Conservation (phyloP, 2,797 vertebrate genomes). For the Xyrichtys novacula region DNA sequence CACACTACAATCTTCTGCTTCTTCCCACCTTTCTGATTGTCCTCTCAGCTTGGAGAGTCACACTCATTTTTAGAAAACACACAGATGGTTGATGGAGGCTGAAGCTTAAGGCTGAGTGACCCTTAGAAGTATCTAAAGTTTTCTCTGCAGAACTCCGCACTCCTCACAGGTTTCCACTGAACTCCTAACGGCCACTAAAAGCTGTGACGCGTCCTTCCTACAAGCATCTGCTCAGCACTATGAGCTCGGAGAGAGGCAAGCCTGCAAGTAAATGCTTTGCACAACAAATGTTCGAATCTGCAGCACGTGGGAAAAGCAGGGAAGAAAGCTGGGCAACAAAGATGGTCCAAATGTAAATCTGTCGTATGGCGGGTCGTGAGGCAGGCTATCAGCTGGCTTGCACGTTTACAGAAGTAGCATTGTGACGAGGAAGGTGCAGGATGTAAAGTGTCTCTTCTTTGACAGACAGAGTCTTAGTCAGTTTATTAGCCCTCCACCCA, state of each 20-base stretch:
- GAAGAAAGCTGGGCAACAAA: constrained; percentile 18
- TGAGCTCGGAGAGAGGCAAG: constrained; percentile 31
- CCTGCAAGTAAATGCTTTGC: constrained; percentile 45
- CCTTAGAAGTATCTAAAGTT: constrained; percentile 56
- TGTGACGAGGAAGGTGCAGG: constrained; percentile 44
- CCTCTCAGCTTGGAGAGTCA: constrained; percentile 12
- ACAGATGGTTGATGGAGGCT: constrained; percentile 48
- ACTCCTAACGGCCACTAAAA: constrained; percentile 39
- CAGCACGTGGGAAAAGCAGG: constrained; percentile 43
- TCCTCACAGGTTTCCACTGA: constrained; percentile 42
- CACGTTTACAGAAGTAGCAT: constrained; percentile 24
- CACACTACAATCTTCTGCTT: constrained; percentile 5
- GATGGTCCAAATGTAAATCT: constrained; percentile 26
- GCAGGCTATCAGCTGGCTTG: constrained; percentile 50
- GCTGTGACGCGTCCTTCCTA: constrained; percentile 69
- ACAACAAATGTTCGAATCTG: constrained; percentile 49
- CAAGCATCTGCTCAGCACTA: constrained; percentile 71
- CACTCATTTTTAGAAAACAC: constrained; percentile 56
- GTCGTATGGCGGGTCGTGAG: constrained; percentile 40
- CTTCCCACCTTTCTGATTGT: constrained; percentile 49
- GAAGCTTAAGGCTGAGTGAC: constrained; percentile 45
- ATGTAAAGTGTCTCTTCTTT: constrained; percentile 28
- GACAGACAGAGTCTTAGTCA: constrained; percentile 41
- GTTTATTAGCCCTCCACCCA: constrained; percentile 57
- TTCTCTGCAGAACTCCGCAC: constrained; percentile 40